Evolutionary conservation across 2,113 vertebrate genomes (phyloP).

Genomic region (Campylorhamphus procurvoides): DNA sequence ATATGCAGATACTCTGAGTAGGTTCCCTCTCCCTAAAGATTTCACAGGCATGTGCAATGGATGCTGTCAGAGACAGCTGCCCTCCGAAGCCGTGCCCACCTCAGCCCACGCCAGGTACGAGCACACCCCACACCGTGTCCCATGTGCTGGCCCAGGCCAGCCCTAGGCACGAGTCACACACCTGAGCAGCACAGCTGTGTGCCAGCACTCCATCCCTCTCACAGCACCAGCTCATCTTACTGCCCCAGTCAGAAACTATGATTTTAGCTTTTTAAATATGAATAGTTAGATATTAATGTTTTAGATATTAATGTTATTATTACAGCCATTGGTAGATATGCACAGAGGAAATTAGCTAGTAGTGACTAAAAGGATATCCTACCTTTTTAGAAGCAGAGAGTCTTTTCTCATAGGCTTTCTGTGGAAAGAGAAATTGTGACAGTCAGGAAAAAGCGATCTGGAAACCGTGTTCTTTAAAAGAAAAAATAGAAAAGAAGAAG

Average conservation of each 20-base stretch:
- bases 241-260: background rate
- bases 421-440: constrained; percentile 51
- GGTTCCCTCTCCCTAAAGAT: background rate
- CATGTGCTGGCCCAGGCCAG: background rate
- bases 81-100: background rate
- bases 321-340: background rate
- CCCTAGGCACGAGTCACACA: background rate
- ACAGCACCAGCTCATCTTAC: background rate
- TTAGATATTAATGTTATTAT: background rate
- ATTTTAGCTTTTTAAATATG: background rate
- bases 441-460: constrained; percentile 28
- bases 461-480: background rate
- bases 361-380: constrained; percentile 44
- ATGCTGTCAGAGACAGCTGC: background rate
- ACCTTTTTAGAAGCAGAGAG: constrained; percentile 61
- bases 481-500: background rate
- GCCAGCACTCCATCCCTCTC: background rate
- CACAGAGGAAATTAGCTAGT: background rate
- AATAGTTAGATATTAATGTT: background rate
- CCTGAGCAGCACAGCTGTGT: background rate
- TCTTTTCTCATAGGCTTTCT: constrained; percentile 65
- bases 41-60: background rate
- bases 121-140: background rate
- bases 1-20: background rate
- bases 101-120: background rate